Conservation (phyloP, 1,140 invertebrate species). For the Tetragonula clypearis region DNA sequence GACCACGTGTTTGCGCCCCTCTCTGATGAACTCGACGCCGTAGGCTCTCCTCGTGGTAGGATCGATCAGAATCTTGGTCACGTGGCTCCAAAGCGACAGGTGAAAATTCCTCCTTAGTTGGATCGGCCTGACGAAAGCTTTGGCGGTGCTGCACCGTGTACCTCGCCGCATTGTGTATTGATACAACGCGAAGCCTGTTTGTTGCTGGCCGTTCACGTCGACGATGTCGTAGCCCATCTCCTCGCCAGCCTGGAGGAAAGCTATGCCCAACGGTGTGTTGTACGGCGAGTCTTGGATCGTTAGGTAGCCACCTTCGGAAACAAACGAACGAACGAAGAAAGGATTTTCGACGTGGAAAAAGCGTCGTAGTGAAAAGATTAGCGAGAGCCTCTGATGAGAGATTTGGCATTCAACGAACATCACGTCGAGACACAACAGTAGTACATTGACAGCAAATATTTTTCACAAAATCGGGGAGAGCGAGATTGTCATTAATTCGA, state of each 20-base stretch:
- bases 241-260: slow-evolving; percentile 93
- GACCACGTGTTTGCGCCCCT: slow-evolving; percentile 85
- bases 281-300: slow-evolving; percentile 91
- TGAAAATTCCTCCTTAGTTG: slow-evolving; percentile 88
- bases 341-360: too few relatives aligned
- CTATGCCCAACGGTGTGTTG: slow-evolving; percentile 90
- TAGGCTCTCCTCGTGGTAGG: slow-evolving; percentile 86
- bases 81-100: slow-evolving; percentile 88
- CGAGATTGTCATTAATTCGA: too few relatives aligned
- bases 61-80: slow-evolving; percentile 89
- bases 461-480: too few relatives aligned
- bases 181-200: slow-evolving; percentile 91
- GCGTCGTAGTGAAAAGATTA: too few relatives aligned
- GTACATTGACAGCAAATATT: too few relatives aligned
- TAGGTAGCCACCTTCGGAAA: slow-evolving; percentile 87
- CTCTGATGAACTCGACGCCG: slow-evolving; percentile 89
- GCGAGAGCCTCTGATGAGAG: too few relatives aligned
- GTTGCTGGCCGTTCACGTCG: slow-evolving; percentile 89
- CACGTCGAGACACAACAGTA: too few relatives aligned
- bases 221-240: slow-evolving; percentile 94
- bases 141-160: slow-evolving; percentile 89
- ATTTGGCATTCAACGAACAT: too few relatives aligned
- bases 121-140: slow-evolving; percentile 90
- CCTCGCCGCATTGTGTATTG: slow-evolving; percentile 92
- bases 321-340: too few relatives aligned